Percentiles rank a stretch among this genome's conserved stretches.
Evolutionary conservation across 1,140 invertebrate genomes (phyloP).

Genomic region (Pentalonia nigronervosa): DNA sequence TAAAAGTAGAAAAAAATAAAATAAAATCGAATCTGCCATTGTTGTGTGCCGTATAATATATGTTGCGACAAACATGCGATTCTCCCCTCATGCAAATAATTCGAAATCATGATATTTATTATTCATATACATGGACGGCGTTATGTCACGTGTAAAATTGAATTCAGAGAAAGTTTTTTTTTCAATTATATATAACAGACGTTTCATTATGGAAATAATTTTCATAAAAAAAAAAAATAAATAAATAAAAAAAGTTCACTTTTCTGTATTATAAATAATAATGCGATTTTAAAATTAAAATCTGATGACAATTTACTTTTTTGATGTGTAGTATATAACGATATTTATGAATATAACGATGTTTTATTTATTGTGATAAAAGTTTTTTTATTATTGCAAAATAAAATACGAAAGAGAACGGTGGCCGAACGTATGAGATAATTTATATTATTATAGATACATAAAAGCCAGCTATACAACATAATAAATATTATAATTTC

Average conservation of each 20-base stretch:
- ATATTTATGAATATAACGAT: no score
- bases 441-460: no score
- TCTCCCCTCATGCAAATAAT: constrained; percentile 50
- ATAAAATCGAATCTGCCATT: constrained; percentile 51
- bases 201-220: constrained; percentile 35
- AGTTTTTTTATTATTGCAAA: neutral
- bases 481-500: neutral
- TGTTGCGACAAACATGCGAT: constrained; percentile 44
- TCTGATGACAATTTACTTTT: neutral
- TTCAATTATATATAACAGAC: constrained; percentile 46
- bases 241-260: neutral
- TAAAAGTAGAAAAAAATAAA: constrained; percentile 12
- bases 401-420: neutral
- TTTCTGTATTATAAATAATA: constrained; percentile 45
- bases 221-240: constrained; percentile 7
- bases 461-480: no score
- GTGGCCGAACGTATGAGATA: no score
- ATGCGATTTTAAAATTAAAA: constrained; percentile 39
- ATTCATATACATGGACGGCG: constrained; percentile 49
- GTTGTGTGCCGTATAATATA: constrained; percentile 3
- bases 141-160: constrained; percentile 58
- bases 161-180: constrained; percentile 52
- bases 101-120: constrained; percentile 52
- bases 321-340: neutral
- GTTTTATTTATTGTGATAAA: no score